Conservation (phyloP, 2,888 invertebrate genomes). For the Plagiodera versicolora region DNA sequence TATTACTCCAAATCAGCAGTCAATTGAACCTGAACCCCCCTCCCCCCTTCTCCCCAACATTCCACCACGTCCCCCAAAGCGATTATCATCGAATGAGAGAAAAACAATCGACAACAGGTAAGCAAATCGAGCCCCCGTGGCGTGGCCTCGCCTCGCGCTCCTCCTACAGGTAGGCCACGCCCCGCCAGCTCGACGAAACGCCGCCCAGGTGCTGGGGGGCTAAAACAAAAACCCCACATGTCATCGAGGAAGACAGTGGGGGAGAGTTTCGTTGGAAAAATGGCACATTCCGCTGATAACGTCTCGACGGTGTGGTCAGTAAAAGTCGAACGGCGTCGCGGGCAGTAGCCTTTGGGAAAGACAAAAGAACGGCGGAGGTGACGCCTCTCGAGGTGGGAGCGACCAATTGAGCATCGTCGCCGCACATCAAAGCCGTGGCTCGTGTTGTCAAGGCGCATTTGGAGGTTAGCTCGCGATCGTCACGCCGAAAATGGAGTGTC, state of each 20-base stretch:
- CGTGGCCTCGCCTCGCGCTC: slow-evolving; percentile 15
- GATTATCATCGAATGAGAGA: slow-evolving; percentile 41
- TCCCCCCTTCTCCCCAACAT: slow-evolving; percentile 12
- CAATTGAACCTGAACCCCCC: not conserved
- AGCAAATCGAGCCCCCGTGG: slow-evolving; percentile 35
- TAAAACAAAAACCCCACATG: slow-evolving; percentile 51
- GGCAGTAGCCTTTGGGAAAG: slow-evolving; percentile 33
- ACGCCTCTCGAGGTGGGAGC: slow-evolving; percentile 56
- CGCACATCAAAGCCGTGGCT: slow-evolving; percentile 52
- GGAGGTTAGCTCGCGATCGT: slow-evolving; percentile 2
- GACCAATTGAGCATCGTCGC: slow-evolving; percentile 57
- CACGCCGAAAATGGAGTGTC: not conserved
- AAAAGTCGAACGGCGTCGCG: slow-evolving; percentile 59
- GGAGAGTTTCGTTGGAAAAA: slow-evolving; percentile 48
- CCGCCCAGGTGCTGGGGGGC: slow-evolving; percentile 59
- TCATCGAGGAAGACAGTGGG: slow-evolving; percentile 46
- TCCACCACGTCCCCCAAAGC: slow-evolving; percentile 18
- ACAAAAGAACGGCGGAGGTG: slow-evolving; percentile 41
- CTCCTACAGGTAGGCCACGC: slow-evolving; percentile 27
- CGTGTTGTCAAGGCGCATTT: too few species aligned
- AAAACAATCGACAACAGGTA: slow-evolving; percentile 41
- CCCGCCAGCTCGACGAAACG: slow-evolving; percentile 37
- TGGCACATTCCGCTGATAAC: slow-evolving; percentile 60
- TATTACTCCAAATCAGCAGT: not conserved
- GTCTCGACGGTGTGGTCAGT: slow-evolving; percentile 60